Evolutionary conservation across 2,797 vertebrate genomes (phyloP).

Genomic region (Protosalanx chinensis): DNA sequence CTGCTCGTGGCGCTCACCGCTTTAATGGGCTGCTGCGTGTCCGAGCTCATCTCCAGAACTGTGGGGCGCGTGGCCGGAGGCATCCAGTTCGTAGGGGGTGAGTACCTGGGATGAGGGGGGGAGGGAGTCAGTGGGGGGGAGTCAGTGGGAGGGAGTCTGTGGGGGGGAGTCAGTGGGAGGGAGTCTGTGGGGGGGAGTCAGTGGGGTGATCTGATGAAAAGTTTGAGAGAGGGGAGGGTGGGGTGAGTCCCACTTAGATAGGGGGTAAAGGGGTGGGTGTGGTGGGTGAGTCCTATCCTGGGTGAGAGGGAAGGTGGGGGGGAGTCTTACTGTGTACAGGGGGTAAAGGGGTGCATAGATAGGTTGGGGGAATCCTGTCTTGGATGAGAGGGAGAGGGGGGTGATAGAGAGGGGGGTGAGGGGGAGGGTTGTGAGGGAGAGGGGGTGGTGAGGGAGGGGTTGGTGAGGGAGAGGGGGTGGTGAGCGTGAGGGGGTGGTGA

Average conservation of each 20-base stretch:
- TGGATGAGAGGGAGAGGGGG: neutral
- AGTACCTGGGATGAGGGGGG: constrained; percentile 58
- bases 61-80: constrained; percentile 94
- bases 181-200: neutral
- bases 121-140: no score
- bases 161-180: neutral
- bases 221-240: neutral
- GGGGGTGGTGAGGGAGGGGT: no score
- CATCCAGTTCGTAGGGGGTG: constrained; percentile 95
- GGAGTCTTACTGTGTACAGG: no score
- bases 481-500: no score
- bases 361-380: neutral
- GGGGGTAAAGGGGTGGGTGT: neutral
- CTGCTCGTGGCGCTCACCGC: constrained; percentile 93
- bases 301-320: no score
- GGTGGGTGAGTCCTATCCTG: neutral
- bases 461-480: no score
- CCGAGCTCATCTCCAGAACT: constrained; percentile 93
- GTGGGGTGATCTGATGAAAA: neutral
- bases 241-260: neutral
- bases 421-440: no score
- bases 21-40: constrained; percentile 95
- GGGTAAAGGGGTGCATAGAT: neutral
- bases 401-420: no score
- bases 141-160: neutral